Base-by-base conservation (phyloP, 2,113 vertebrate species). In the Aptenodytes forsteri region DNA sequence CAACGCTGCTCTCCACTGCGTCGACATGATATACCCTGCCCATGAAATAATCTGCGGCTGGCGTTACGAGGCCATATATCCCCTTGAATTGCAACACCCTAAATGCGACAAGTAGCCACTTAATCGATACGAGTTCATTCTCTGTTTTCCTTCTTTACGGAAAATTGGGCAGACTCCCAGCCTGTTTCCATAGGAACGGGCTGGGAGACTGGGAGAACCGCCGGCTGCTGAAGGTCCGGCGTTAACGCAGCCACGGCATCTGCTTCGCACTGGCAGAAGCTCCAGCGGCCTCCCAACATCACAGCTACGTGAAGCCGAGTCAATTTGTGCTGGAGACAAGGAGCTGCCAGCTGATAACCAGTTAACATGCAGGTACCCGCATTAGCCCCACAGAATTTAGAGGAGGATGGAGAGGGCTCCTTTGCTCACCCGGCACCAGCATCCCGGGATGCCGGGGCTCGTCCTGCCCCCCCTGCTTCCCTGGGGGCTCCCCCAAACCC, bases 1-100 rank as follows among this genome's bases (percentile, higher is more conserved):
- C 70, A 11, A 4, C 0, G 0, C 87, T 32, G 6, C 47, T 49
- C 38, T 49, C 22, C 1, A 1, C 67, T 2, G 6, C 8, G 4
- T 52, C 4, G 7, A 1, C 4, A 8, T 38, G 49, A 23, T 32
- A 17, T 1, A 16, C 76, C 44, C 52, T 44, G 78, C 55, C 62
- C 18, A 1, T 21, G 83, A 23, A 49, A 47, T 58, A 20, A 7
- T 46, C 73, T 38, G 4, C 25, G 32, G 36, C 49, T 14, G n/a
- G 29, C 4, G 19, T 15, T 29, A n/a, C 3, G 72, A 58, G 62
- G 44, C 58, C 40, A 2, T 11, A 4, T 10, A 10, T 64, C 65
- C 64, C 58, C 58, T 10, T 9, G 56, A 18, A 42, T 36, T 50
- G 49, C 91, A 73, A 32, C 52, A 10, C 46, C n/a, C 64, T 12